A percentile compares a stretch with the other conserved stretches of the same genome.
Evolutionary conservation across 2,888 invertebrate genomes (phyloP).

Genomic region (Hyppa rectilinea): DNA sequence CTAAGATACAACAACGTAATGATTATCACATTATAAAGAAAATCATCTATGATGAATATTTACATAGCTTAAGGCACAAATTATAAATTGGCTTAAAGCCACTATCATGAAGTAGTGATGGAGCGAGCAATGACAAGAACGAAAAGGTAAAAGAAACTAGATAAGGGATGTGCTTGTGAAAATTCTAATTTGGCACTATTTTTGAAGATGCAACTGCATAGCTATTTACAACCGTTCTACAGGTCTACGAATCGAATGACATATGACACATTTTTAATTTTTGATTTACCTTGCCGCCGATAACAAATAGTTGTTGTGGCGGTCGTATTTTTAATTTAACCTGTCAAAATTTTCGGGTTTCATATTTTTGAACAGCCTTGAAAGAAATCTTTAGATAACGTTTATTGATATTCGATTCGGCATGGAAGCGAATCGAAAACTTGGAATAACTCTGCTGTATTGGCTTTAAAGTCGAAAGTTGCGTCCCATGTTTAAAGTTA

Average conservation of each 20-base stretch:
- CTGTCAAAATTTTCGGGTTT: too few species aligned
- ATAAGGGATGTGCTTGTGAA: neutral
- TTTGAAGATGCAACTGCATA: neutral
- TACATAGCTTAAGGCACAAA: constrained; percentile 87
- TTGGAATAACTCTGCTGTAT: neutral
- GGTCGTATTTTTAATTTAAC: neutral
- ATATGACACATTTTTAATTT: neutral
- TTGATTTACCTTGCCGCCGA: neutral
- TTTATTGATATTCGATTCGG: neutral
- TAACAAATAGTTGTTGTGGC: neutral
- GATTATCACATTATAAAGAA: constrained; percentile 82
- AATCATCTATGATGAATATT: constrained; percentile 87
- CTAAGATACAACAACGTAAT: constrained; percentile 78
- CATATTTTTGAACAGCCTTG: neutral
- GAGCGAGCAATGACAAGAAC: constrained; percentile 32
- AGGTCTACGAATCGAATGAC: neutral
- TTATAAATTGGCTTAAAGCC: constrained; percentile 84
- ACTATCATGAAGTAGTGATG: constrained; percentile 35
- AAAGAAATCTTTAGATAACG: neutral
- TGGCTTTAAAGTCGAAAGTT: neutral
- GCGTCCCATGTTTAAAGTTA: too few species aligned
- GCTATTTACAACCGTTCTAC: neutral
- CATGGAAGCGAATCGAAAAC: neutral
- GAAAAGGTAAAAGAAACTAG: neutral
- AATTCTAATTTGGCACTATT: constrained; percentile 28